Base-by-base conservation (phyloP, 2,797 vertebrate genomes). In the Hydrolagus colliei region DNA sequence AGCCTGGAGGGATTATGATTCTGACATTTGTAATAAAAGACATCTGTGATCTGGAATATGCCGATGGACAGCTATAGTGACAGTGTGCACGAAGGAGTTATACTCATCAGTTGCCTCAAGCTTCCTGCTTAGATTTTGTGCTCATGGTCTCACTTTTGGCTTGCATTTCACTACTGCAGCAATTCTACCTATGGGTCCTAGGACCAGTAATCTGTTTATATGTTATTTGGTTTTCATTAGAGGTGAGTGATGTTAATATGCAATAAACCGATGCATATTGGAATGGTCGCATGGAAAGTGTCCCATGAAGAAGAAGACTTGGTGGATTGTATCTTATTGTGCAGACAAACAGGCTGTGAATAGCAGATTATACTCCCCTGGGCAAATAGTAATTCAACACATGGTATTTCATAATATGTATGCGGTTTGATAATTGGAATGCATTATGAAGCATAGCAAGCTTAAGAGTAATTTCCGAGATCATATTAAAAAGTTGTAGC, bases 201-300 rank as follows among this genome's bases (percentile, higher is more conserved):
- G 2, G 20, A 22, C 65, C 20, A 65, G 3, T 7, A 65, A 63
- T 27, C 18, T 59, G 62, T 59, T 32, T 84, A 65, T 11, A 32
- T 84, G 80, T 61, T 20, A 18, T 11, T 65, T 84, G 22, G 7
- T 84, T 35, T 65, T 84, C 61, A 65, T 20, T 62, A 84, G n/a
- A 22, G 68, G 67, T 11, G 80, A 84, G 80, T 84, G 80, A 22
- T 61, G 12, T 84, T 65, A 67, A 84, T 84, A 65, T n/a, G 68
- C 79, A 65, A 22, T 84, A 67, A 27, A 52, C 41, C 6, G 41
- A 6, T 52, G 41, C 3, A 6, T 52, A 52, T 52, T 52, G 41
- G 41, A 52, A 52, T 52, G 41, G 41, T 52, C 41, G 9, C 13
- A 65, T 9, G 80, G 61, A 65, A 65, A 84, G 65, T 84, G 65